Percentiles rank a stretch among this genome's conserved stretches.
These are phyloP conservation scores for Drosophila cognata DNA, from an alignment of 2,888 invertebrate genomes.

Conservation along the genomic window DNA sequence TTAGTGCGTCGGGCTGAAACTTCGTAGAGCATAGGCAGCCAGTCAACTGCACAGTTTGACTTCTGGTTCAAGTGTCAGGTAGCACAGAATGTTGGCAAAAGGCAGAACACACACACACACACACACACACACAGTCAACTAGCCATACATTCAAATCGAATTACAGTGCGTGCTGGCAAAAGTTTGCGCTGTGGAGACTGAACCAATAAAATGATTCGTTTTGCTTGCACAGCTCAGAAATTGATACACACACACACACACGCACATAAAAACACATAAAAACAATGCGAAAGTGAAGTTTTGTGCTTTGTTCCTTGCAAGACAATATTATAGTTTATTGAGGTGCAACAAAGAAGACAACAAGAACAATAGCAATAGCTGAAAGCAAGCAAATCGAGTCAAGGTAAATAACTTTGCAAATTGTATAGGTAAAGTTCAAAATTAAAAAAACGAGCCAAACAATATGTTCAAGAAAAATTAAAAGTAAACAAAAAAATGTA, in stretches of 20 bases:
- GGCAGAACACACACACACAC: constrained; percentile 52
- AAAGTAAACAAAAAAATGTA: background rate
- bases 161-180: constrained; percentile 64
- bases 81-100: constrained; percentile 51
- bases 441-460: background rate
- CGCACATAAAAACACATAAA: constrained; percentile 4
- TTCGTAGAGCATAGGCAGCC: constrained; percentile 53
- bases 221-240: constrained; percentile 57
- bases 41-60: constrained; percentile 75
- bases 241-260: constrained; percentile 64
- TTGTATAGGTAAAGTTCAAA: constrained; percentile 58
- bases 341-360: constrained; percentile 21
- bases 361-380: constrained; percentile 15
- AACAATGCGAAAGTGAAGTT: constrained; percentile 14
- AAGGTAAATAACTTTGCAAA: constrained; percentile 78
- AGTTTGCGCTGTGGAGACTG: constrained; percentile 75
- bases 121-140: constrained; percentile 14
- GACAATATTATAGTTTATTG: constrained; percentile 56
- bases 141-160: constrained; percentile 62
- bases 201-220: constrained; percentile 77
- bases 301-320: constrained; percentile 43
- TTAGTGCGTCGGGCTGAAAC: constrained; percentile 62
- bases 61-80: constrained; percentile 59
- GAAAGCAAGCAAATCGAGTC: constrained; percentile 53
- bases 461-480: constrained; percentile 31